phyloP scores from a whole-genome alignment of 2,113 vertebrate genomes.

The Atrichornis clamosus region DNA sequence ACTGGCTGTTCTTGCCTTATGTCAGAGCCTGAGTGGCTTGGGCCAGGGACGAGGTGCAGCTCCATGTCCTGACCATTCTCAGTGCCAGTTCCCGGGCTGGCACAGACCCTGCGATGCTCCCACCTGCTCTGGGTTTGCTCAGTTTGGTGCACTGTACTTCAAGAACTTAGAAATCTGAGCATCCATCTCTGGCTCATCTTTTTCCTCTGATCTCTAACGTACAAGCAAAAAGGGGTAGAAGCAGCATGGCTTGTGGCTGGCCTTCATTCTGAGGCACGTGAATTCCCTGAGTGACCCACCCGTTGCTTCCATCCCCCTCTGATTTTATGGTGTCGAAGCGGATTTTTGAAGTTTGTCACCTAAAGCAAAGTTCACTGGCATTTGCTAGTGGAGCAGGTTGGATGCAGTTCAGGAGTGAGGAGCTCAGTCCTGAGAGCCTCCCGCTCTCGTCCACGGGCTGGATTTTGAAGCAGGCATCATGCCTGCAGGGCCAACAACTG shows the following conservation, averaged over 20 bases:
- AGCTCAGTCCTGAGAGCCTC: neutral
- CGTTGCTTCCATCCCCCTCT: neutral
- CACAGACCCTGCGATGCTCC: rapidly evolving
- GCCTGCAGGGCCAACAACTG: neutral
- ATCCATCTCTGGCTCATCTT: rapidly evolving
- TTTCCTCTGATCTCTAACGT: neutral
- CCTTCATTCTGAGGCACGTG: neutral
- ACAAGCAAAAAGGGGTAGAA: rapidly evolving
- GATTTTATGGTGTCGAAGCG: neutral
- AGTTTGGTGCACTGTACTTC: rapidly evolving
- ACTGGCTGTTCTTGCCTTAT: neutral
- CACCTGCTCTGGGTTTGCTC: neutral
- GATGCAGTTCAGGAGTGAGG: neutral
- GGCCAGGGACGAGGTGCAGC: neutral
- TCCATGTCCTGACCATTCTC: rapidly evolving
- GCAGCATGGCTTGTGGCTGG: neutral
- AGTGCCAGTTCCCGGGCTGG: neutral
- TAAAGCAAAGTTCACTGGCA: slow-evolving; percentile 29
- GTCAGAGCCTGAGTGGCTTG: rapidly evolving
- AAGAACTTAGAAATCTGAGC: neutral
- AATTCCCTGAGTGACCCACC: neutral
- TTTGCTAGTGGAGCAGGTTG: neutral
- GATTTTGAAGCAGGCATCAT: neutral
- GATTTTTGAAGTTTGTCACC: slow-evolving; percentile 20
- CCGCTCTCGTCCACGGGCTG: rapidly evolving